Evolutionary conservation across 2,888 invertebrate genomes (phyloP), one percentile per base, ranked within the genome.

Genomic region (Dryococelus australis): DNA sequence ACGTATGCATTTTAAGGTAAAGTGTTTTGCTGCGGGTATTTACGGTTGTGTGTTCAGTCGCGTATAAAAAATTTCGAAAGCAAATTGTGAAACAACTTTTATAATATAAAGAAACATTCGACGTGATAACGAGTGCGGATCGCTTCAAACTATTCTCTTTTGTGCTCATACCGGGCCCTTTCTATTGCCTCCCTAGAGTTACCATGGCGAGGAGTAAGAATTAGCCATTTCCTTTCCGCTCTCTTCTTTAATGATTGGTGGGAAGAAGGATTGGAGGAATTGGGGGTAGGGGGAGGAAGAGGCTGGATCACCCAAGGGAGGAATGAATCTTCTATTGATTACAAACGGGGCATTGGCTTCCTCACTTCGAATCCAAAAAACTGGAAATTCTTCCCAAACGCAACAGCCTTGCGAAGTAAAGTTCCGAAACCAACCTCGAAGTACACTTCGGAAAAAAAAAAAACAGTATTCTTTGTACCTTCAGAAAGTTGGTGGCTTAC

Each of bases 281-380:
- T 4, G 13, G 51, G 51, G 20, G 20, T 2, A 51, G 51, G 16
- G 16, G 65, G n/a, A n/a, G 65, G n/a, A 65, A 65, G 24, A n/a
- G 24, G 65, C 20, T 0, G 24, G 20, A 65, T 65, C n/a, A 65
- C 65, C 65, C 65, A 0, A 65, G n/a, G 20, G 65, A 16, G 65
- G 65, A 65, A 65, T 65, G 65, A 65, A 65, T 65, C 65, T 65
- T 65, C 65, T 65, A 65, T 65, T n/a, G 65, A 65, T 65, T 65
- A 65, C 65, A 65, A 65, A 24, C 65, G 20, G n/a, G 65, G 65
- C 24, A 65, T 65, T 65, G 65, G 65, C 65, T 65, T 65, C 65
- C n/a, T 65, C 65, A 65, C 65, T 65, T 65, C 65, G 8, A 65
- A 65, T 24, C 16, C 24, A 65, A 65, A 65, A 65, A 65, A 65